Evolutionary conservation across 2,888 invertebrate genomes (phyloP), one percentile per base, ranked within the genome.

Genomic region (Plemyria rubiginata): DNA sequence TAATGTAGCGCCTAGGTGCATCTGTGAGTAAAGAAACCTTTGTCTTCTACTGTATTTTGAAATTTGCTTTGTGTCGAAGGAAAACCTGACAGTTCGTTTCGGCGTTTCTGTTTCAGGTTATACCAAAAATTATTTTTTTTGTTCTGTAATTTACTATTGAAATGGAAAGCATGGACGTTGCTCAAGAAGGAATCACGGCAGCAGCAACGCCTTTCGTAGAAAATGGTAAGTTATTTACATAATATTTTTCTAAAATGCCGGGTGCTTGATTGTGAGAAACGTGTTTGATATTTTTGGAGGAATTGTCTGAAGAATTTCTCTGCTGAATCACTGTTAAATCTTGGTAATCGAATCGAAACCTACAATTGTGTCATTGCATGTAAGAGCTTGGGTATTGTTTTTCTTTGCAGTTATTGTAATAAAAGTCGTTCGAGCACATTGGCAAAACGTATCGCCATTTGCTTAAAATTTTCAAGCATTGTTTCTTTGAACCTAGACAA

Each of bases 131-230:
- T 70, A 70, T 75, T 82, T 75, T 78, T 77, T 78, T 77, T 81
- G 82, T 81, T 75, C 71, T 69, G 62, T 71, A 71, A 68, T 75
- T 76, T 71, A 68, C 65, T 65, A 75, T 77, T 74, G 80, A 81
- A 86, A 93, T 93, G 93, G 93, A 93, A 84, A 92, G 85, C 77
- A 93, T 93, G 93, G 93, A 93, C 70, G 90, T 92, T 65, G 91
- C 90, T 64, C 89, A 85, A 80, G 90, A 91, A 78, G 85, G 90
- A 62, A 80, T 90, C 43, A 90, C 92, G 43, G 77, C 88, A 48
- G 89, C 86, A 56, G 69, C 91, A 29, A 90, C 92, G 53, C 92
- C 92, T 32, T 84, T 86, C 1, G 80, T 78, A 40, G 92, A 93
- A 81, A 92, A 91, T 83, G 93, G 93, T 93, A 66, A 89, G 90